phyloP scores from a whole-genome alignment of 53 echinoderm and acorn worm genomes.

The Apostichopus leukothele region DNA sequence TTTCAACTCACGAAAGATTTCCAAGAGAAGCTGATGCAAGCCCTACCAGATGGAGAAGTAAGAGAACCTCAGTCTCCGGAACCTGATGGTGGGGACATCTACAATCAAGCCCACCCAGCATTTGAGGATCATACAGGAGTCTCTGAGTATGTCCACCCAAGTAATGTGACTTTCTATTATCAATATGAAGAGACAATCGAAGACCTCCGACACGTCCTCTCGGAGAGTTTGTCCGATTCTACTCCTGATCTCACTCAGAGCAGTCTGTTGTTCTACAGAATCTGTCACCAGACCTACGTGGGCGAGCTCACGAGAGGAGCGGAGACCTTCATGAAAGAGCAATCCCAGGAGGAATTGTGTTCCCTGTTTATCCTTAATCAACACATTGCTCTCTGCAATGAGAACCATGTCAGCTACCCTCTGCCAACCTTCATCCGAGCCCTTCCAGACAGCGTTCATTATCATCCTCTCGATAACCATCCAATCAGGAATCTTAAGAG shows the following conservation, averaged over 20 bases:
- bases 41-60: slow-evolving; percentile 51
- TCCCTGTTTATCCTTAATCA: slow-evolving; percentile 85
- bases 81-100: slow-evolving; percentile 55
- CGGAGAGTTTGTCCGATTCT: slow-evolving; percentile 59
- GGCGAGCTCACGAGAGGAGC: slow-evolving; percentile 50
- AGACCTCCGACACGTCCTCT: slow-evolving; percentile 82
- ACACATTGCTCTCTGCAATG: slow-evolving; percentile 78
- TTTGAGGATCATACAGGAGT: slow-evolving; percentile 61
- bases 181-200: slow-evolving; percentile 91
- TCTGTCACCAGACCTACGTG: slow-evolving; percentile 63
- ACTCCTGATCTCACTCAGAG: slow-evolving; percentile 59
- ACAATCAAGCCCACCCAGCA: slow-evolving; percentile 59
- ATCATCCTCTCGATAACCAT: slow-evolving; percentile 65
- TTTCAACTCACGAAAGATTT: slow-evolving; percentile 75
- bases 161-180: slow-evolving; percentile 86
- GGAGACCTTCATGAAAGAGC: slow-evolving; percentile 43
- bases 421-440: slow-evolving; percentile 82
- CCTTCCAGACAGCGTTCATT: slow-evolving; percentile 83
- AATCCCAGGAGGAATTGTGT: slow-evolving; percentile 43
- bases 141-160: slow-evolving; percentile 85
- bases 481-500: slow-evolving; percentile 68
- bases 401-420: slow-evolving; percentile 96
- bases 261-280: slow-evolving; percentile 81
- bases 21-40: slow-evolving; percentile 77
- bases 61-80: slow-evolving; percentile 37